Evolutionary conservation across 2,797 vertebrate species (phyloP), one percentile per base, ranked within the genome.

Genomic region (Anguilla megastoma): DNA sequence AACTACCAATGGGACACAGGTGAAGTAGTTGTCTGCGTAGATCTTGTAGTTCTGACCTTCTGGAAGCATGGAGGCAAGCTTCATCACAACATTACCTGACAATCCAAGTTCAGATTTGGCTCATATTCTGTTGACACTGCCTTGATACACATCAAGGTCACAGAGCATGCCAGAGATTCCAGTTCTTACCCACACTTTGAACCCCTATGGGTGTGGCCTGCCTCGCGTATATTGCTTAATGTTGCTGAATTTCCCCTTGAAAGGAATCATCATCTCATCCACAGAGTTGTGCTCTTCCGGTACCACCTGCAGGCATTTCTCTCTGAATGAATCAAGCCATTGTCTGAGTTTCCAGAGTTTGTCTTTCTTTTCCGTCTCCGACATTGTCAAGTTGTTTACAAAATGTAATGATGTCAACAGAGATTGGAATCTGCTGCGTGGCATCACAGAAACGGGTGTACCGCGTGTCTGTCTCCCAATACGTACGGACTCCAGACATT

Each of bases 261-360:
- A 90, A 58, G 84, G 84, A 87, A 89, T 84, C 89, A 87, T 89
- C 86, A 88, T 85, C 41, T 90, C 54, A 83, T 89, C 88, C 58
- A 89, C 84, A 45, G 86, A 91, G 56, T 88, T 89, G 74, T 89
- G 90, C 45, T 90, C 85, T 89, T 86, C 84, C 12, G 7, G 9
- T 52, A 85, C 58, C 80, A 89, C 82, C 87, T 80, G 21, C 84
- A 88, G 58, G n/a, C 84, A 69, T 86, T 80, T 88, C 76, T 89
- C 85, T 69, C 84, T 85, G 52, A 90, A 85, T 69, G 85, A 85
- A 85, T 88, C 74, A 66, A 89, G 88, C 88, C 88, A 89, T 58
- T 79, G 86, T 90, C 86, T 87, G 88, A 90, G 69, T 90, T 91
- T 91, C 80, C 86, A 89, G n/a, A 90, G 76, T 89, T 90, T 87